Conservation (phyloP, 2,797 vertebrate species). For the Danio jaintianensis region DNA sequence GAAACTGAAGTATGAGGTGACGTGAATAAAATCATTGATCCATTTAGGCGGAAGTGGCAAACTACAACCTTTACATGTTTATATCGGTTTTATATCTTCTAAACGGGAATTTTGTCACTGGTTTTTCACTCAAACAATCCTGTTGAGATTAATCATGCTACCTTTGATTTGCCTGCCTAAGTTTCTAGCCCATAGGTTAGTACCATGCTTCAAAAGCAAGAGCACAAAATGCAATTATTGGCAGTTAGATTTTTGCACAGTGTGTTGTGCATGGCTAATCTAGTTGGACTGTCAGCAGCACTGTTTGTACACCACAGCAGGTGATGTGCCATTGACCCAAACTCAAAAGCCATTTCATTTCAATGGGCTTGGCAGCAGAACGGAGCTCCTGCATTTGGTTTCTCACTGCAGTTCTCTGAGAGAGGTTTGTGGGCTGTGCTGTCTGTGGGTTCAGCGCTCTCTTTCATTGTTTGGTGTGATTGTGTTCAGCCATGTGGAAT, state of each 20-base stretch:
- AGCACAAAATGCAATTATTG: neutral
- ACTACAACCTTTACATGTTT: too few relatives aligned
- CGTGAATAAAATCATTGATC: too few relatives aligned
- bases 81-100: too few relatives aligned
- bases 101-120: too few relatives aligned
- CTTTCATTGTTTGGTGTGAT: slow-evolving; percentile 65
- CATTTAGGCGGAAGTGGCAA: too few relatives aligned
- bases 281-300: slow-evolving; percentile 3
- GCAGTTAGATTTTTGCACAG: neutral
- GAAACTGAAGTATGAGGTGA: too few relatives aligned
- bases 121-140: neutral
- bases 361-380: slow-evolving; percentile 18
- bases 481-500: slow-evolving; percentile 74
- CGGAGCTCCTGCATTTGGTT: slow-evolving; percentile 22
- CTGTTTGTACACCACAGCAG: slow-evolving; percentile 15
- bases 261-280: slow-evolving; percentile 13
- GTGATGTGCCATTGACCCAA: slow-evolving; percentile 8
- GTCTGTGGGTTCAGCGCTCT: slow-evolving; percentile 54
- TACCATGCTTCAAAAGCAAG: neutral
- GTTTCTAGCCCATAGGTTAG: neutral
- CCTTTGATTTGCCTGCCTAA: neutral
- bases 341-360: slow-evolving; percentile 12
- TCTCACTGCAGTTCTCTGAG: neutral
- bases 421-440: slow-evolving; percentile 20
- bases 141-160: neutral